Evolutionary conservation across 2,888 invertebrate species (phyloP), one percentile per base, ranked within the genome.

Genomic region (Drosophila buzzatii): DNA sequence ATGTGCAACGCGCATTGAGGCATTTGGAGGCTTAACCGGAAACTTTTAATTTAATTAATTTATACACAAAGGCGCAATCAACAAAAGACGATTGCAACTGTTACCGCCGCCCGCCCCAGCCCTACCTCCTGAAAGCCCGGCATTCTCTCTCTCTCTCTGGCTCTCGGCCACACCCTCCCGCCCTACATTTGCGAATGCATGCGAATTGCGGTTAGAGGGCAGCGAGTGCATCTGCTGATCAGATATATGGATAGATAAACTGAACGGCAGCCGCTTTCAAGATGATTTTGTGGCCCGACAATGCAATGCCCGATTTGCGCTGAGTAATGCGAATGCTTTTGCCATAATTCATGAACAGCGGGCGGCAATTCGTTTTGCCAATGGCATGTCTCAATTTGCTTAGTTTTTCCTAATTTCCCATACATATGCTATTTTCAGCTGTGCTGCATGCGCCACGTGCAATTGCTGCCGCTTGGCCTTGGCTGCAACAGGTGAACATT

Each of bases 11-110:
- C 44, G 45, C 65, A 66, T 72, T 79, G 10, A 49, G 73, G 68
- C 83, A 71, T 80, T 89, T 82, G 81, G 84, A 90, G 87, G 85
- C 86, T 90, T 90, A 91, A 89, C 92, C 92, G 92, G 92, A 92
- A 92, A 91, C 91, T 90, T 91, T 92, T 92, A 92, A 92, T 92
- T 92, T 89, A 92, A 92, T 92, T 92, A 92, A 92, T 92, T 92
- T 90, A 92, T 89, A 87, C 91, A 92, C 90, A 91, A 91, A 88
- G 91, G 83, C 91, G 81, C 89, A 91, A 91, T 91, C 91, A 91
- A 81, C 80, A 74, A 70, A 85, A 81, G 75, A 67, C 78, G 73
- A 70, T 70, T 79, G 69, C 71, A 55, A 55, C 41, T 57, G 61
- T 49, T 14, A n/a, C 39, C 33, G n/a, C 6, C 35, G 14, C 9